Conservation (phyloP, 2,888 invertebrate genomes). For the Lissocephala sabroskyi region DNA sequence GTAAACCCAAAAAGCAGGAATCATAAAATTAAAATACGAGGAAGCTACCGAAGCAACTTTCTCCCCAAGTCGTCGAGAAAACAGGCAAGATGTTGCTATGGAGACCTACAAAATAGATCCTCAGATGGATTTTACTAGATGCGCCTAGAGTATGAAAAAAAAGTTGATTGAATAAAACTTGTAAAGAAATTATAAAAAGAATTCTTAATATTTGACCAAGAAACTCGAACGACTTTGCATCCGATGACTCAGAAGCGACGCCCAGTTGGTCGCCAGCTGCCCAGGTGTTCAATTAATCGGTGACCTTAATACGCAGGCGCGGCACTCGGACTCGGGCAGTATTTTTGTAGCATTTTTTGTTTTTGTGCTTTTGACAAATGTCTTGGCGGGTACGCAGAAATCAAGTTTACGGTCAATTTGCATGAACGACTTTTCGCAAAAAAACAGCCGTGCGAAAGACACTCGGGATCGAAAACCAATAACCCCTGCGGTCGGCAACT, state of each 20-base stretch:
- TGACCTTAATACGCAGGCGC: constrained; percentile 51
- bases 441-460: too few species aligned
- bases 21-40: constrained; percentile 35
- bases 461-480: too few species aligned
- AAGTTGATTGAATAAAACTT: too few species aligned
- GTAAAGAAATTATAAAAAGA: too few species aligned
- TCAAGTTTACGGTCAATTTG: constrained; percentile 60
- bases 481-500: too few species aligned
- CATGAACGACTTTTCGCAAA: constrained; percentile 40
- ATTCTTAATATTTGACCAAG: too few species aligned
- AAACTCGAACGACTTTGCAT: too few species aligned
- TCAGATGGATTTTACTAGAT: too few species aligned
- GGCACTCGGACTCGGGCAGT: not conserved
- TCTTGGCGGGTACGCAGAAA: constrained; percentile 50
- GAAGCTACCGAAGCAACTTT: constrained; percentile 42
- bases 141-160: too few species aligned
- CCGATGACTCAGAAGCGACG: constrained; percentile 6
- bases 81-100: too few species aligned
- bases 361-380: constrained; percentile 54
- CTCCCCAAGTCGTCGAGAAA: constrained; percentile 37
- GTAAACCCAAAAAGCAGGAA: constrained; percentile 39
- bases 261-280: constrained; percentile 28
- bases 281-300: constrained; percentile 62
- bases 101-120: too few species aligned
- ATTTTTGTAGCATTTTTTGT: too few species aligned